A percentile compares a stretch with the other conserved stretches of the same genome.
phyloP scores from a whole-genome alignment of 2,888 invertebrate species.

The Tetranychus truncatus region DNA sequence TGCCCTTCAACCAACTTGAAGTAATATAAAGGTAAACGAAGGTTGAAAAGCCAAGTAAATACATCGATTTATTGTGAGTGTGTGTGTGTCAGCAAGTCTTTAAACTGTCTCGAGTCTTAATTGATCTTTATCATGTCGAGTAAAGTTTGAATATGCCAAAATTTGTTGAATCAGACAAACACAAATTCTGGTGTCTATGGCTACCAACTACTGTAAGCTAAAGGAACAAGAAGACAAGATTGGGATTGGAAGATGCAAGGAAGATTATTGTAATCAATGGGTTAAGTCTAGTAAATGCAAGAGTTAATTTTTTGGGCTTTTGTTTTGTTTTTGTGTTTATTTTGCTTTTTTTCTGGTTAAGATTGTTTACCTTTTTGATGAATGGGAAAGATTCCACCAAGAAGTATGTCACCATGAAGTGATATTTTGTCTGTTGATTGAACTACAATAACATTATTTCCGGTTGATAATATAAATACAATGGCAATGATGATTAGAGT shows the following conservation, averaged over 20 bases:
- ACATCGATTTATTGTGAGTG: too few species aligned
- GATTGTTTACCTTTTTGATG: constrained; percentile 35
- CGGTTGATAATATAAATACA: neutral
- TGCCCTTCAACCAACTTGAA: too few species aligned
- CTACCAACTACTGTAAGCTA: neutral
- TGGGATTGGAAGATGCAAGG: too few species aligned
- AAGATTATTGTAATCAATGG: too few species aligned
- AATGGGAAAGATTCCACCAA: constrained; percentile 43
- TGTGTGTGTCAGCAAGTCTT: too few species aligned
- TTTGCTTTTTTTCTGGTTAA: neutral
- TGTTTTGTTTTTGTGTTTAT: neutral
- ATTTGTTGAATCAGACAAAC: neutral
- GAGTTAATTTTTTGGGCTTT: neutral
- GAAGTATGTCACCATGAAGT: constrained; percentile 37
- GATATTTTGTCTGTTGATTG: constrained; percentile 25
- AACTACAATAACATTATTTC: neutral
- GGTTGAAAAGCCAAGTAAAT: too few species aligned
- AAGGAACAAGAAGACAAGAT: too few species aligned
- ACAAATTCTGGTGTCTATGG: neutral
- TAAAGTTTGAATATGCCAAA: neutral
- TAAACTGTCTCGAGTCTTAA: neutral
- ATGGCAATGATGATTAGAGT: neutral
- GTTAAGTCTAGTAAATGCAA: neutral
- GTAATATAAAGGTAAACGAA: too few species aligned
- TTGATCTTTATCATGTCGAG: neutral